Percentiles rank a stretch among this genome's conserved stretches.
phyloP scores from a whole-genome alignment of 2,113 vertebrate species.

The Progne subis region DNA sequence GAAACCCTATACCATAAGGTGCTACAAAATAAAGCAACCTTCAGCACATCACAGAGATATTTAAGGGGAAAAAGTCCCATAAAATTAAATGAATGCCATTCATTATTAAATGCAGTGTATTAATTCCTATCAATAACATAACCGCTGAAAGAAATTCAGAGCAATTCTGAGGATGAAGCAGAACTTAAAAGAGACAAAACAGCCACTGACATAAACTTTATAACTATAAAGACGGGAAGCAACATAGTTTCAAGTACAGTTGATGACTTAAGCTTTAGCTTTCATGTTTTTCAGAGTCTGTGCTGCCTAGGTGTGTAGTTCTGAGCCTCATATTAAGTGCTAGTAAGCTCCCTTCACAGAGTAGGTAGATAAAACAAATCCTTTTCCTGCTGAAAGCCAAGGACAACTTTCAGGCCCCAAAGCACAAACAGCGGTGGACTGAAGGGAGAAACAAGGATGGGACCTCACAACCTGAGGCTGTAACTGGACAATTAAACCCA shows the following conservation, averaged over 20 bases:
- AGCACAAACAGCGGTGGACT: too few relatives aligned
- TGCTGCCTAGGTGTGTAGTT: too few relatives aligned
- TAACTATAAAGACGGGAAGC: background rate
- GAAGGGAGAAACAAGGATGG: too few relatives aligned
- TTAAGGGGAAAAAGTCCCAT: background rate
- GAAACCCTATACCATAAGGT: background rate
- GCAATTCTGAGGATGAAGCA: background rate
- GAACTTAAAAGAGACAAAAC: background rate
- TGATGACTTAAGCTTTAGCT: too few relatives aligned
- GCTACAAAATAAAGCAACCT: background rate
- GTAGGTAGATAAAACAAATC: too few relatives aligned
- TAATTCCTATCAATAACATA: background rate
- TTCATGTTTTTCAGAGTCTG: too few relatives aligned
- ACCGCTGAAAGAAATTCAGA: background rate
- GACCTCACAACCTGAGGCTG: too few relatives aligned
- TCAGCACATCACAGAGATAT: background rate
- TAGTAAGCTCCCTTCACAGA: too few relatives aligned
- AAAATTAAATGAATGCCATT: background rate
- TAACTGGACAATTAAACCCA: too few relatives aligned
- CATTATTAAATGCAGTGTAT: background rate
- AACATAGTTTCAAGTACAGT: background rate
- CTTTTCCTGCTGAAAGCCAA: too few relatives aligned
- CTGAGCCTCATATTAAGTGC: too few relatives aligned
- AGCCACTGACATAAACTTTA: background rate
- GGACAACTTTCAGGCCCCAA: too few relatives aligned